Evolutionary conservation across 2,888 invertebrate species (phyloP).

Genomic region (Trissoscelio sp.): DNA sequence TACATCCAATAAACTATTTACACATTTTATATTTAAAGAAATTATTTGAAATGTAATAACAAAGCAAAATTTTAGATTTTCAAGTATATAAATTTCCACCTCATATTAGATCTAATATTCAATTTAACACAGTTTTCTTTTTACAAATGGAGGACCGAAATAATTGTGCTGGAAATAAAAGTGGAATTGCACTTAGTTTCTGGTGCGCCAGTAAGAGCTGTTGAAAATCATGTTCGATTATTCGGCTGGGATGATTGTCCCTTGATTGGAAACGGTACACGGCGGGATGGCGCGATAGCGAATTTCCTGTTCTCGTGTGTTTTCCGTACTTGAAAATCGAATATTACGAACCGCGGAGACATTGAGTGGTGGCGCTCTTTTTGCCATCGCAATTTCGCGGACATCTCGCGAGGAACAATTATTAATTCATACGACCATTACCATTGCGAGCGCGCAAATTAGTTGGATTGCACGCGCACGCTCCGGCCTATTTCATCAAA

Average conservation of each 20-base stretch:
- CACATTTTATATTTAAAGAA: too few relatives aligned
- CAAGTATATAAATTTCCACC: too few relatives aligned
- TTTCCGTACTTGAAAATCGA: slow-evolving; percentile 56
- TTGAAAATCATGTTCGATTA: slow-evolving; percentile 68
- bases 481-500: slow-evolving; percentile 79
- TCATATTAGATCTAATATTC: too few relatives aligned
- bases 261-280: slow-evolving; percentile 75
- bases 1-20: too few relatives aligned
- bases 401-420: slow-evolving; percentile 40
- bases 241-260: slow-evolving; percentile 78
- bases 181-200: neutral
- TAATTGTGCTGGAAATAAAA: slow-evolving; percentile 17
- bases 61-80: too few relatives aligned
- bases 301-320: slow-evolving; percentile 53
- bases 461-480: slow-evolving; percentile 77
- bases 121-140: too few relatives aligned
- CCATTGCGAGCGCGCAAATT: slow-evolving; percentile 67
- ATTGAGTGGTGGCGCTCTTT: slow-evolving; percentile 30
- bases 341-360: slow-evolving; percentile 41
- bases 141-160: too few relatives aligned
- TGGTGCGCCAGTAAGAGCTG: slow-evolving; percentile 1
- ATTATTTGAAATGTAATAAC: too few relatives aligned
- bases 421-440: slow-evolving; percentile 44
- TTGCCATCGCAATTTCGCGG: slow-evolving; percentile 36
- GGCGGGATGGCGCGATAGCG: slow-evolving; percentile 47